Evolutionary conservation across 2,113 vertebrate species (phyloP).

Genomic region (Dolichallabes microphthalmus): DNA sequence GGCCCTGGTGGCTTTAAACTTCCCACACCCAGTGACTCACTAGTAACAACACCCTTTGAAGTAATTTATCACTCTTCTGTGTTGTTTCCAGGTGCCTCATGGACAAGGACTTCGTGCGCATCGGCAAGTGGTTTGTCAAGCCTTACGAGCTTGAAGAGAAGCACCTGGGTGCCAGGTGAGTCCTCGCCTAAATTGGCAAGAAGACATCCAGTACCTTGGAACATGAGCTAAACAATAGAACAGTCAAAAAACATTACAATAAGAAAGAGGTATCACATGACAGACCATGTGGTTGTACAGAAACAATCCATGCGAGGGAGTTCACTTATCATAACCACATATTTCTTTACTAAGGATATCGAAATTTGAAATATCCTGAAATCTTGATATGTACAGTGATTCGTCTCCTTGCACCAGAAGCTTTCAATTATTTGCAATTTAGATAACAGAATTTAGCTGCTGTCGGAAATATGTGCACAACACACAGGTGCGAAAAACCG

Average conservation of each 20-base stretch:
- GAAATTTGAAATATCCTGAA: no score
- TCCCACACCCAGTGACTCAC: slow-evolving; percentile 18
- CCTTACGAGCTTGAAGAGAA: slow-evolving; percentile 92
- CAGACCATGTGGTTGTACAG: neutral
- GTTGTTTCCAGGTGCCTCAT: slow-evolving; percentile 85
- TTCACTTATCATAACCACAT: no score
- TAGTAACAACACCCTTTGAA: neutral
- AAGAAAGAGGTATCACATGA: neutral
- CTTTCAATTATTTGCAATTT: no score
- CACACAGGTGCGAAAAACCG: no score
- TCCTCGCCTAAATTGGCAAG: neutral
- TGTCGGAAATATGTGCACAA: no score
- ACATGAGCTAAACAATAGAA: neutral
- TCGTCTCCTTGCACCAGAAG: no score
- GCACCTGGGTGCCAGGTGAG: slow-evolving; percentile 88
- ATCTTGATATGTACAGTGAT: no score
- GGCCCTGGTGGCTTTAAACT: neutral
- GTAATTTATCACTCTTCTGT: neutral
- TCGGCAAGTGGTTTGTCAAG: slow-evolving; percentile 97
- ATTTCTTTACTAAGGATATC: no score
- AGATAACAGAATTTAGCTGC: no score
- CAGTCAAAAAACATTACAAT: neutral
- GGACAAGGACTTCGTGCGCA: slow-evolving; percentile 94
- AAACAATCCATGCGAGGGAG: neutral
- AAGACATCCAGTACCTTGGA: neutral